Evolutionary conservation across 53 echinoderm and acorn worm genomes (phyloP), one percentile per base, ranked within the genome.

Genomic region (Apostichopus leukothele): DNA sequence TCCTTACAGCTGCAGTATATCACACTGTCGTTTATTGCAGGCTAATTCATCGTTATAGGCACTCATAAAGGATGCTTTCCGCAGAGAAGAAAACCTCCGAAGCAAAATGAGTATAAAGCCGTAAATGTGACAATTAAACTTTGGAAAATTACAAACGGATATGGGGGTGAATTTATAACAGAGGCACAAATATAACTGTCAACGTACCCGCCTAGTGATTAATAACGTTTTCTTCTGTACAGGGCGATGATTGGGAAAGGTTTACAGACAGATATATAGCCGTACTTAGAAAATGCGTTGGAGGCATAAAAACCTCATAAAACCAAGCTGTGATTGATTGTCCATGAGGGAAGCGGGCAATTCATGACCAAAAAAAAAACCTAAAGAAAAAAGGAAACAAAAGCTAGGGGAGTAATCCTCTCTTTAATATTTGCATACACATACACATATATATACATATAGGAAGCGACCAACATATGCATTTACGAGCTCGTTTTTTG

Each of bases 61-160:
- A n/a, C 81, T 59, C 81, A 54, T 81, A 81, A 81, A 81, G 55
- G 20, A 57, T 55, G 81, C 81, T 81, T 81, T 55, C 55, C 59
- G 21, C 81, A 57, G 55, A 81, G 81, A 7, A 71, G 71, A 71
- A 55, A 81, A 59, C 55, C 81, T 81, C 81, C 59, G 51, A 81
- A 81, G 81, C 18, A 81, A 81, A 81, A 81, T 81, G 81, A 81
- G 57, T 81, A 81, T 81, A 81, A 81, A 59, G 81, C 81, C 81
- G 60, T 81, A 81, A 81, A 81, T 81, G 81, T 81, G 81, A 81
- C 81, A 81, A 81, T 81, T 81, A 81, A 81, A 81, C 81, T 81
- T 81, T 81, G 54, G 55, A 81, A 81, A 81, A 81, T 81, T 81
- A 81, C 81, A 81, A 81, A 81, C 81, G 81, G 81, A 81, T 81